Evolutionary conservation across 2,888 invertebrate species (phyloP), one percentile per base, ranked within the genome.

Genomic region (Rhamnusium bicolor): DNA sequence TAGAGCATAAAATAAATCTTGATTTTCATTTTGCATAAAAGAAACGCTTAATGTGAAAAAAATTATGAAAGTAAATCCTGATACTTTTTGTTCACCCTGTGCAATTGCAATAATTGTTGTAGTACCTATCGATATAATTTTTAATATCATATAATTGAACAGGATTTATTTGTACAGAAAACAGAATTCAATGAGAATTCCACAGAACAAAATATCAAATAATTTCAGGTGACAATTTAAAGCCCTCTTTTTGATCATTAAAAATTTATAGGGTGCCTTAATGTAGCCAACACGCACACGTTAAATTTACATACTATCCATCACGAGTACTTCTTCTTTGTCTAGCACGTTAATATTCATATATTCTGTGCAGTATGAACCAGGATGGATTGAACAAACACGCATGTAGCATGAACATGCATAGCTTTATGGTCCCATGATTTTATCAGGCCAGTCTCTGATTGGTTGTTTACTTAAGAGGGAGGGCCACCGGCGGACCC

Each of bases 381-480:
- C 71, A 69, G 69, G 69, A 73, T 74, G 75, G 76, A 77, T 75
- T 72, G 70, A 74, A 83, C 82, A 85, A 84, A 85, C 85, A 85
- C 84, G 85, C 85, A 84, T 84, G 84, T 84, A 85, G 82, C 83
- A 85, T 84, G 85, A 86, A 86, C 86, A 86, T 86, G 85, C 86
- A 87, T 86, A 86, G 86, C 86, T 86, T 86, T 86, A 87, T 86
- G 87, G 87, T 87, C 85, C 87, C 87, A 87, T 87, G 88, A 88
- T 88, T 87, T 88, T 87, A 88, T 87, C 87, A 85, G 85, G 83
- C 86, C 82, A 84, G 84, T 85, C 86, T 84, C 86, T 87, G 87
- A 87, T 87, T 88, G 88, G 88, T 86, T 87, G 86, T 88, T 88
- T 87, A 86, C 87, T 83, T 82, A 87, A 84, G 83, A 82, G 85